Evolutionary conservation across 92 coral and sea anemone genomes (phyloP).

Genomic region (Actinernus sp.): DNA sequence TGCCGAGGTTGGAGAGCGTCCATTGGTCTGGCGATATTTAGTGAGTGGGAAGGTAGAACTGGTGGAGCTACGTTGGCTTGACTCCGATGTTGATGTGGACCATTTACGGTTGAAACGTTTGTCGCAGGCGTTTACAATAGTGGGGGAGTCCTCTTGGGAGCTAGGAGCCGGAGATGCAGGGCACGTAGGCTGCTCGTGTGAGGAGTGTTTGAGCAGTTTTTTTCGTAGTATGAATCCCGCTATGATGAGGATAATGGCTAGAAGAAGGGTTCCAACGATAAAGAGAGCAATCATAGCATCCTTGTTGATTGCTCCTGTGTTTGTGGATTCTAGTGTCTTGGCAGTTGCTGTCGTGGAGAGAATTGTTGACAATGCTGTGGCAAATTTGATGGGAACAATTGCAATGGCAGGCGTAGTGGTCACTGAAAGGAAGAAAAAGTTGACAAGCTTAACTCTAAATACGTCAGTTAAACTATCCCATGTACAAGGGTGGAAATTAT

Average conservation of each 20-base stretch:
- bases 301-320: not conserved
- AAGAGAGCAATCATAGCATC: slow-evolving; percentile 24
- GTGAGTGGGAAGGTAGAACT: slow-evolving; percentile 16
- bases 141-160: slow-evolving; percentile 1
- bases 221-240: slow-evolving; percentile 1
- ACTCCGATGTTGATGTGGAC: slow-evolving; percentile 11
- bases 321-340: not conserved
- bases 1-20: slow-evolving; percentile 23
- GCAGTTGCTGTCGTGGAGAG: not conserved
- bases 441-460: no score
- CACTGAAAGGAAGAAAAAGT: not conserved
- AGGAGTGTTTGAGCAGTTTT: slow-evolving; percentile 6
- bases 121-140: not conserved
- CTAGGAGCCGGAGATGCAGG: slow-evolving; percentile 10
- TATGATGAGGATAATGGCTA: slow-evolving; percentile 6
- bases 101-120: not conserved
- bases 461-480: no score
- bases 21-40: slow-evolving; percentile 6
- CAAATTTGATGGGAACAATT: no score
- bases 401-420: not conserved
- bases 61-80: slow-evolving; percentile 22
- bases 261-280: slow-evolving; percentile 24
- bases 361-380: not conserved
- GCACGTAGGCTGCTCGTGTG: not conserved
- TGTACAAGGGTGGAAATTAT: no score